phyloP scores from a whole-genome alignment of 1,140 invertebrate species.

The Drosophila busckii region DNA sequence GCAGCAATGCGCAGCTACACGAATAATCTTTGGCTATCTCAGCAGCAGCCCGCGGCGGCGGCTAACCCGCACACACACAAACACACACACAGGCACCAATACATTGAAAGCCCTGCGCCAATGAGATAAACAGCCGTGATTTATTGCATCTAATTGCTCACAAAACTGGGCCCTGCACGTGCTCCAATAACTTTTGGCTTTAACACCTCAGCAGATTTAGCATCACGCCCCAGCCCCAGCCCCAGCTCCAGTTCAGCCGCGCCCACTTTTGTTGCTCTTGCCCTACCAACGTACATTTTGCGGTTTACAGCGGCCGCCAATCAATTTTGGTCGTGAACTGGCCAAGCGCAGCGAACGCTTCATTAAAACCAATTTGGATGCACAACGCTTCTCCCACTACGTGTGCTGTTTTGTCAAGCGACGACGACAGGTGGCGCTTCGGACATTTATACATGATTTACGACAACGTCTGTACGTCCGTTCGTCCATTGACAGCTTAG shows the following conservation, averaged over 20 bases:
- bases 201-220: conserved; percentile 60
- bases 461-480: no score
- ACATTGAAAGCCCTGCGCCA: neutral
- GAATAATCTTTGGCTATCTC: conserved; percentile 22
- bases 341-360: conserved; percentile 31
- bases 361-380: conserved; percentile 58
- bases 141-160: conserved; percentile 70
- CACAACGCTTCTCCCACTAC: conserved; percentile 24
- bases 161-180: conserved; percentile 45
- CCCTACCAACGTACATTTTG: conserved; percentile 34
- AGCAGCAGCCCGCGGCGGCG: conserved; percentile 4
- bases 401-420: conserved; percentile 21
- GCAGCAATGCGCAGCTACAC: conserved; percentile 25
- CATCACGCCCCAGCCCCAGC: no score
- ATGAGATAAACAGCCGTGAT: conserved; percentile 59
- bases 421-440: conserved; percentile 5
- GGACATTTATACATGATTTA: conserved; percentile 14
- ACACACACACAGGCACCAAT: neutral
- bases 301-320: conserved; percentile 44
- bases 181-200: conserved; percentile 63
- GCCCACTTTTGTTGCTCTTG: no score
- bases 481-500: no score
- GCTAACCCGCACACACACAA: conserved; percentile 12
- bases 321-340: conserved; percentile 48
- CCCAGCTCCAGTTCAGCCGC: no score